A percentile compares a stretch with the other conserved stretches of the same genome.
Evolutionary conservation across 2,888 invertebrate species (phyloP).

Genomic region (Subacronicta megacephala): DNA sequence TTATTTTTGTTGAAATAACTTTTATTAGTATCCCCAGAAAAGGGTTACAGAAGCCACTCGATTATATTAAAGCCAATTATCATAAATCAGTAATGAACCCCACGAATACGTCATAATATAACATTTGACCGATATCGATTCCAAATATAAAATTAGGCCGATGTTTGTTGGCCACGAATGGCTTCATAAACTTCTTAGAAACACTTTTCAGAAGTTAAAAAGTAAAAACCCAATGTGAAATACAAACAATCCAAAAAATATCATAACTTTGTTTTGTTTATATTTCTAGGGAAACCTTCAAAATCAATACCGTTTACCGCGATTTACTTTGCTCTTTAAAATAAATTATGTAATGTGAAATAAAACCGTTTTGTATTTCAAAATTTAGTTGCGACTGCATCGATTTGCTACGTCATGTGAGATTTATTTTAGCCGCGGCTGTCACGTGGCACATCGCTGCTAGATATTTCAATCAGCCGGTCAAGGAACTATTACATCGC

Average conservation of each 20-base stretch:
- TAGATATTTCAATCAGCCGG: slow-evolving; percentile 81
- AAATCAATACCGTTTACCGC: slow-evolving; percentile 12
- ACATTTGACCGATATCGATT: slow-evolving; percentile 62
- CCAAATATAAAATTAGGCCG: slow-evolving; percentile 59
- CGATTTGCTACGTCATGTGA: slow-evolving; percentile 57
- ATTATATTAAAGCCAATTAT: slow-evolving; percentile 68
- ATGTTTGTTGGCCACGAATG: slow-evolving; percentile 51
- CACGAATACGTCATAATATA: slow-evolving; percentile 60
- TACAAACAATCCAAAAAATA: slow-evolving; percentile 10
- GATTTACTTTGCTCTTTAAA: slow-evolving; percentile 27
- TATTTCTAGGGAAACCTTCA: slow-evolving; percentile 12
- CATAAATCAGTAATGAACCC: slow-evolving; percentile 70
- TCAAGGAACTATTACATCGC: slow-evolving; percentile 81
- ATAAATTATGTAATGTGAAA: slow-evolving; percentile 5
- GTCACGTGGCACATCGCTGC: slow-evolving; percentile 53
- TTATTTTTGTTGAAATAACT: too few relatives aligned
- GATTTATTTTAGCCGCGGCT: slow-evolving; percentile 60
- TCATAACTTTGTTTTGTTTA: not conserved
- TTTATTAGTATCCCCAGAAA: slow-evolving; percentile 14
- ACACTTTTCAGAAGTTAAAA: slow-evolving; percentile 15
- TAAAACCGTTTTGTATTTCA: slow-evolving; percentile 41
- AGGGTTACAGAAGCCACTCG: slow-evolving; percentile 51
- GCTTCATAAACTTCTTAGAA: slow-evolving; percentile 26
- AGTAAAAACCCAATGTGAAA: slow-evolving; percentile 9
- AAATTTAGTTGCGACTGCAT: slow-evolving; percentile 43